A percentile compares a stretch with the other conserved stretches of the same genome.
Evolutionary conservation across 2,888 invertebrate genomes (phyloP).

Genomic region (Cordylochernes scorpioides): DNA sequence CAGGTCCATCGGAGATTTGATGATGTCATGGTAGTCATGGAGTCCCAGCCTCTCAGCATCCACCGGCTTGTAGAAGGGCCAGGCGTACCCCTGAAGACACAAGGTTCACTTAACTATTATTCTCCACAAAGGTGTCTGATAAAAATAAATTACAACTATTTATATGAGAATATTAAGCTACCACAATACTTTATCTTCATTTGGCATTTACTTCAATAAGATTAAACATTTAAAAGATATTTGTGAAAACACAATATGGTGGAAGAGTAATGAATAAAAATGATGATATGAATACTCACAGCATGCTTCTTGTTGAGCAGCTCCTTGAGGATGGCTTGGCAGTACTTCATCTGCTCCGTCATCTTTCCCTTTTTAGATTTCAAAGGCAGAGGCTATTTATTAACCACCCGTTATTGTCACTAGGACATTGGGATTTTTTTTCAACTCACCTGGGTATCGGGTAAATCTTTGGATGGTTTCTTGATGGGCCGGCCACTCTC

Average conservation of each 20-base stretch:
- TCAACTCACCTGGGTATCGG: conserved; percentile 20
- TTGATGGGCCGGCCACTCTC: conserved; percentile 87
- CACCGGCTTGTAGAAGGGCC: conserved; percentile 98
- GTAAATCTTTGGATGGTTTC: conserved; percentile 33
- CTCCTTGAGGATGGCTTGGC: conserved; percentile 14
- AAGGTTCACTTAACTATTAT: background rate
- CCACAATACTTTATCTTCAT: no score
- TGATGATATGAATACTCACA: no score
- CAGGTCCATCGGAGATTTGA: conserved; percentile 99
- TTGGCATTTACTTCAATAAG: no score
- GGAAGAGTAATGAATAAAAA: no score
- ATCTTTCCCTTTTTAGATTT: conserved; percentile 14
- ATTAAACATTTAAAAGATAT: no score
- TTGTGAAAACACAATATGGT: no score
- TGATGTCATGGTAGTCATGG: conserved; percentile 89
- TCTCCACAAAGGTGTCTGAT: background rate
- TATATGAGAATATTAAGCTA: no score
- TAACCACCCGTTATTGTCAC: background rate
- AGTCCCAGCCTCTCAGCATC: conserved; percentile 77
- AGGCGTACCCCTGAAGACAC: conserved; percentile 54
- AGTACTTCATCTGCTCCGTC: conserved; percentile 16
- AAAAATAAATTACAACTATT: background rate
- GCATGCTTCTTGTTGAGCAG: conserved; percentile 16
- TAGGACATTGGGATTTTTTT: background rate
- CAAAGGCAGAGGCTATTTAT: background rate